phyloP scores from a whole-genome alignment of 1,140 invertebrate species.

The Drosophila pseudoananassae region DNA sequence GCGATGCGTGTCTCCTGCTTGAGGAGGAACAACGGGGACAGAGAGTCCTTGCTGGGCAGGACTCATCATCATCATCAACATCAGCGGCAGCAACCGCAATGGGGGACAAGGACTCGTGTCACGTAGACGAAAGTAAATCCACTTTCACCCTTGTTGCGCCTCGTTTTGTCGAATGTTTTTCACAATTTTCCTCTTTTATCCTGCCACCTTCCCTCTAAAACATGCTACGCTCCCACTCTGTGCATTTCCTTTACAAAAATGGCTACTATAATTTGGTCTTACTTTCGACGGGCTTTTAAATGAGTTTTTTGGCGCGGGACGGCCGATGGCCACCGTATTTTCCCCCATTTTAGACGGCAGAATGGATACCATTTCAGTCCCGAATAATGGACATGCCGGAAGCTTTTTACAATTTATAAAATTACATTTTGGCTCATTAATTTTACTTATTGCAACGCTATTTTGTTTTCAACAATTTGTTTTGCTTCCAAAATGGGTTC shows the following conservation, averaged over 20 bases:
- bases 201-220: conserved; percentile 3
- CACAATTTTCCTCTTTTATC: conserved; percentile 20
- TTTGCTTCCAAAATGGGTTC: conserved; percentile 63
- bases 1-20: conserved; percentile 73
- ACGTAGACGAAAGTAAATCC: conserved; percentile 79
- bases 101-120: conserved; percentile 57
- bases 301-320: conserved; percentile 16
- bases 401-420: conserved; percentile 81
- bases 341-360: conserved; percentile 30
- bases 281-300: conserved; percentile 32
- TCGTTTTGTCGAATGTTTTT: conserved; percentile 23
- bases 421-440: conserved; percentile 80
- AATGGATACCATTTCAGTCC: conserved; percentile 25
- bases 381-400: conserved; percentile 69
- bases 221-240: not conserved
- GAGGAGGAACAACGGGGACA: conserved; percentile 13
- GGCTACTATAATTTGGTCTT: conserved; percentile 69
- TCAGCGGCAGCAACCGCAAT: conserved; percentile 39
- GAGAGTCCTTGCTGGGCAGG: conserved; percentile 41
- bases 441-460: conserved; percentile 74
- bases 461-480: conserved; percentile 62
- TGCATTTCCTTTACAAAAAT: conserved; percentile 48
- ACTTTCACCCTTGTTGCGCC: conserved; percentile 73
- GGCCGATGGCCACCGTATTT: conserved; percentile 6
- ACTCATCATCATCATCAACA: conserved; percentile 50